phyloP scores from a whole-genome alignment of 2,797 vertebrate genomes.

The Mormyrops boulengeri region DNA sequence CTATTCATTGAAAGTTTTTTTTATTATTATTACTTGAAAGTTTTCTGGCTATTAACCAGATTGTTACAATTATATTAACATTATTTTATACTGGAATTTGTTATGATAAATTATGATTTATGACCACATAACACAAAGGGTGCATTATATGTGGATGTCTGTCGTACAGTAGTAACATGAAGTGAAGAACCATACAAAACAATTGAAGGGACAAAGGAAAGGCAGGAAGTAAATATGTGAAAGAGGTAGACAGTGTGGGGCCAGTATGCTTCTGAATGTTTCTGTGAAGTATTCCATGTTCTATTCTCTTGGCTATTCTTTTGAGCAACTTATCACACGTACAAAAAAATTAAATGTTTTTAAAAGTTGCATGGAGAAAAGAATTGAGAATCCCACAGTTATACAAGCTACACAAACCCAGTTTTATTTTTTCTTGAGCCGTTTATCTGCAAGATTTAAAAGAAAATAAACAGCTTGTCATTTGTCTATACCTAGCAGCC shows the following conservation, averaged over 20 bases:
- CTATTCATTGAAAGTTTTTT: background rate
- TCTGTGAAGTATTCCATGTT: background rate
- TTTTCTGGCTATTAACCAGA: slow-evolving; percentile 56
- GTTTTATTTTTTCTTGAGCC: background rate
- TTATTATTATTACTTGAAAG: background rate
- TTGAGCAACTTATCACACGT: background rate
- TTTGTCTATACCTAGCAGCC: slow-evolving; percentile 38
- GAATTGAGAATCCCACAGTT: background rate
- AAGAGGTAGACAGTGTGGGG: background rate
- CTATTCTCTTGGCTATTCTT: background rate
- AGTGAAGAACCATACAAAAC: background rate
- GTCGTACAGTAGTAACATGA: background rate
- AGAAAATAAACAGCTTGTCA: slow-evolving; percentile 34
- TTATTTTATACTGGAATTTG: slow-evolving; percentile 58
- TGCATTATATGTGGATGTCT: background rate
- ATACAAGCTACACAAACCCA: background rate
- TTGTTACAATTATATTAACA: slow-evolving; percentile 65
- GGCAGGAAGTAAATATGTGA: background rate
- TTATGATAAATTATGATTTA: slow-evolving; percentile 47
- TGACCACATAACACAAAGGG: background rate
- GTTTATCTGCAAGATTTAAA: slow-evolving; percentile 2
- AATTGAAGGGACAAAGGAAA: background rate
- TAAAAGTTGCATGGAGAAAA: background rate
- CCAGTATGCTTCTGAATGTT: background rate
- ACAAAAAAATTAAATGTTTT: background rate